phyloP scores from a whole-genome alignment of 2,113 vertebrate species.

The Daubentonia madagascariensis region DNA sequence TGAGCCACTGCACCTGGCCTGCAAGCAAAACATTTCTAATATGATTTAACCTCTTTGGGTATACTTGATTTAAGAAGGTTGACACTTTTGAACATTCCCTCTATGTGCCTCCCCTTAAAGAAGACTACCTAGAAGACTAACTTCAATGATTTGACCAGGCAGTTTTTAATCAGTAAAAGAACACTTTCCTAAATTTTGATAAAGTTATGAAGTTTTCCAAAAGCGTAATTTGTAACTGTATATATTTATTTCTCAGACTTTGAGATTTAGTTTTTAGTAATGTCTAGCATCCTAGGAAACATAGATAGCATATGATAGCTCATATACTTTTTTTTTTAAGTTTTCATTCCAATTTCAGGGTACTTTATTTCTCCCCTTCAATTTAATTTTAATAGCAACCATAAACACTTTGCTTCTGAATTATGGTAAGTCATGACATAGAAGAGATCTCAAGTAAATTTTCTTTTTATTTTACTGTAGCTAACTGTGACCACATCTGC shows the following conservation, averaged over 20 bases:
- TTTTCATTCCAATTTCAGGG: not conserved
- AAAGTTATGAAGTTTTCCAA: not conserved
- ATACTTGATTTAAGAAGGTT: not conserved
- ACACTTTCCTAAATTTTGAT: conserved; percentile 16
- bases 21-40: not conserved
- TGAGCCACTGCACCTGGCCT: no score
- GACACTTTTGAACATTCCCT: not conserved
- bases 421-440: not conserved
- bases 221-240: not conserved
- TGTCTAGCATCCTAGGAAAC: not conserved
- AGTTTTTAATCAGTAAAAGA: not conserved
- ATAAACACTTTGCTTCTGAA: not conserved
- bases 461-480: not conserved
- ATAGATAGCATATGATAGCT: not conserved
- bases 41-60: not conserved
- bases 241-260: not conserved
- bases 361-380: not conserved
- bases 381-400: not conserved
- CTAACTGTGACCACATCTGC: not conserved
- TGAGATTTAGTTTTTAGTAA: not conserved
- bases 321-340: not conserved
- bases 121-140: not conserved
- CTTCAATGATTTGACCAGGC: not conserved
- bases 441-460: not conserved
- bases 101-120: not conserved